These are phyloP conservation scores for Paramormyrops hopkinsi DNA, from an alignment of 2,797 vertebrate species.

Conservation along the genomic window DNA sequence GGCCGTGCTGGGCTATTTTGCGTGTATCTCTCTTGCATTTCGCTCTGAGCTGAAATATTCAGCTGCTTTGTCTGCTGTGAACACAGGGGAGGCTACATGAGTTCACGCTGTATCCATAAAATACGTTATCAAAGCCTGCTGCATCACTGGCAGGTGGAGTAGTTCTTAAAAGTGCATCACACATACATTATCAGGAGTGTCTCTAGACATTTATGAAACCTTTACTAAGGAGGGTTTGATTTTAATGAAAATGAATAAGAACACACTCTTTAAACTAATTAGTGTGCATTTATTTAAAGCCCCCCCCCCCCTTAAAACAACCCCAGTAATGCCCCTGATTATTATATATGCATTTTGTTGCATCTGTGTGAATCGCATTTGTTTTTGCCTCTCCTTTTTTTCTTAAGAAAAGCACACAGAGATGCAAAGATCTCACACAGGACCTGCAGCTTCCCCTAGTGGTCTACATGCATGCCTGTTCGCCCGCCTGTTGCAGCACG, in stretches of 20 bases:
- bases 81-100: not conserved
- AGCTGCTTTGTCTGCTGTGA: not conserved
- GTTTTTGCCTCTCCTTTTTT: not conserved
- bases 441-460: slow-evolving; percentile 30
- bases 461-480: slow-evolving; percentile 23
- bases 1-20: not conserved
- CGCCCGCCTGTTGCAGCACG: slow-evolving; percentile 8
- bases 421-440: slow-evolving; percentile 26
- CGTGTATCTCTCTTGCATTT: not conserved
- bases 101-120: not conserved
- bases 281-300: not conserved
- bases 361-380: not conserved
- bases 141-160: not conserved
- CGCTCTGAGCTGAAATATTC: not conserved
- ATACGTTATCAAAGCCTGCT: not conserved
- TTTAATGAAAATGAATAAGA: not conserved
- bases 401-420: not conserved
- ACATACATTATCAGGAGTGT: not conserved
- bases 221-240: not conserved
- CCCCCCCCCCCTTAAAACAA: not conserved
- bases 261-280: not conserved
- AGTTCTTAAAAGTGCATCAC: not conserved
- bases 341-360: not conserved
- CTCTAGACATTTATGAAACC: not conserved
- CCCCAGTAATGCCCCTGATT: not conserved